Conservation (phyloP, 2,113 vertebrate species). For the Paracanthobrama guichenoti region DNA sequence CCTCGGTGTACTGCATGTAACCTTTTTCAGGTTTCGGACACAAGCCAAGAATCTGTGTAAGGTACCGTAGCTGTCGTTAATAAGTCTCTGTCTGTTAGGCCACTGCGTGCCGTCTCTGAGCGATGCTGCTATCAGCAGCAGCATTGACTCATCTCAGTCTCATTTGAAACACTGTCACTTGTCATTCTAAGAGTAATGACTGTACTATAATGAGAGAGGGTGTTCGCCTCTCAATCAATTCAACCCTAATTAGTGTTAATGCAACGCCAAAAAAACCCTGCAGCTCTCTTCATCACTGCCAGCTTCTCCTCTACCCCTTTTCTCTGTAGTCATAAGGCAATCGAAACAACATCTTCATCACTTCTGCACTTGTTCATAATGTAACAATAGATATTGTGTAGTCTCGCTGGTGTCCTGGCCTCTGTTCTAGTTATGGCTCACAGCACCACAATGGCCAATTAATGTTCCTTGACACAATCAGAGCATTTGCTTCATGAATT, state of each 20-base stretch:
- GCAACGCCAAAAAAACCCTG: conserved; percentile 41
- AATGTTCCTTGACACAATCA: conserved; percentile 37
- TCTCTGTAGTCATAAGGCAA: conserved; percentile 27
- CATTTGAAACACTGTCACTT: conserved; percentile 42
- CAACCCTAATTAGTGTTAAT: conserved; percentile 58
- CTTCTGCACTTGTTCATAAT: conserved; percentile 8
- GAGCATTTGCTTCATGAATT: conserved; percentile 18
- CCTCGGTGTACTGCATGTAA: background rate
- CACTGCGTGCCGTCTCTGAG: conserved; percentile 20
- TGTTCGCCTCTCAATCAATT: conserved; percentile 54
- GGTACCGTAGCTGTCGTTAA: background rate
- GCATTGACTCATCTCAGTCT: conserved; percentile 44
- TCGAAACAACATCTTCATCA: conserved; percentile 45
- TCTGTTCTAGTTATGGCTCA: conserved; percentile 34
- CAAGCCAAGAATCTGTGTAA: background rate
- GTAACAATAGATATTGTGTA: conserved; percentile 26
- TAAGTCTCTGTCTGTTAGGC: conserved; percentile 26
- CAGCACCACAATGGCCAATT: conserved; percentile 44
- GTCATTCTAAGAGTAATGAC: conserved; percentile 47
- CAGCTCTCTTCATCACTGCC: conserved; percentile 43
- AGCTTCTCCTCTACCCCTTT: conserved; percentile 22
- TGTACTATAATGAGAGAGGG: conserved; percentile 41
- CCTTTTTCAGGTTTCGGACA: background rate
- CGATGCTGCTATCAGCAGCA: conserved; percentile 36
- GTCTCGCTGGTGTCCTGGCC: conserved; percentile 18